Evolutionary conservation across 1,140 invertebrate genomes (phyloP).

Genomic region (Penaeus indicus): DNA sequence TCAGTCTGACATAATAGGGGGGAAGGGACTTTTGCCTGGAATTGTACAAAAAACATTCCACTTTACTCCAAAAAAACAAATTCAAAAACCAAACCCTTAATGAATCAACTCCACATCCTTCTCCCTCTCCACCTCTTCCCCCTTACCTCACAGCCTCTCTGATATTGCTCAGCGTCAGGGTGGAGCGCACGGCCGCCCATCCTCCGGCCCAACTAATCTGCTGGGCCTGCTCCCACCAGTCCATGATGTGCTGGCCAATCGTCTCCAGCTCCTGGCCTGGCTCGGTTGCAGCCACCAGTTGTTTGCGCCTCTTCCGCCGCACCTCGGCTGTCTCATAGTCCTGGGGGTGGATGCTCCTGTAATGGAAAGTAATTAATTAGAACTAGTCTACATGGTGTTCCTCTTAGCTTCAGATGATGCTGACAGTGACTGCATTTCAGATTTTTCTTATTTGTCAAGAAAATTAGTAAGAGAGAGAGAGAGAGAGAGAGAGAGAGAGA

Average conservation of each 20-base stretch:
- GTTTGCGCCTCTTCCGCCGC: conserved; percentile 20
- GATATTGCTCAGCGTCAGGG: conserved; percentile 36
- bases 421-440: too few species aligned
- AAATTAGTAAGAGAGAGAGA: too few species aligned
- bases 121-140: background rate
- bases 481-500: too few species aligned
- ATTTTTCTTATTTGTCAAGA: too few species aligned
- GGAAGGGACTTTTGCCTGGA: too few species aligned
- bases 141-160: conserved; percentile 49
- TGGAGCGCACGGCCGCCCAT: conserved; percentile 23
- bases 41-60: too few species aligned
- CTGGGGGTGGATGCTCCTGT: conserved; percentile 44
- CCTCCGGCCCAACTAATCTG: background rate
- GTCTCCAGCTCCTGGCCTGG: conserved; percentile 26
- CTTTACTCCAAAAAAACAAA: too few species aligned
- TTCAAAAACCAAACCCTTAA: too few species aligned
- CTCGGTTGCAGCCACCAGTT: background rate
- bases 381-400: too few species aligned
- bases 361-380: too few species aligned
- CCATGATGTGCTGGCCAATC: conserved; percentile 35
- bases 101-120: background rate
- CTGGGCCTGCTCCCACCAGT: conserved; percentile 28
- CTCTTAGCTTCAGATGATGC: too few species aligned
- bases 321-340: conserved; percentile 40
- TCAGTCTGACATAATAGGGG: too few species aligned